Base-by-base conservation (phyloP, 2,888 invertebrate genomes). In the Eubasilissa splendida region DNA sequence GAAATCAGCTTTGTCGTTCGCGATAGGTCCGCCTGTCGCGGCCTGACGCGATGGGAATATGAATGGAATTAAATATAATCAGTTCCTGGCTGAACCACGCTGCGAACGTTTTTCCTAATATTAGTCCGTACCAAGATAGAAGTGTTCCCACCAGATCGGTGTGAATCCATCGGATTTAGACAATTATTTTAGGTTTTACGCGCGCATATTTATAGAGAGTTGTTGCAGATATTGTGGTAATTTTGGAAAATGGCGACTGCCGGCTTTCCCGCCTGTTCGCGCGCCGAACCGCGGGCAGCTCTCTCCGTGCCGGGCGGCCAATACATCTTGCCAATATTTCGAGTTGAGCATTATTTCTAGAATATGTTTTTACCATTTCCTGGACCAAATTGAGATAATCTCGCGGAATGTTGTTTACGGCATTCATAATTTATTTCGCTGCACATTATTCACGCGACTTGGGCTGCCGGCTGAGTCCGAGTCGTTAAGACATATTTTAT, bases 101-200 rank as follows among this genome's bases (percentile, higher is more conserved):
- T 54, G 60, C 42, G 70, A 58, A 65, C 74, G 81, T 71, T 82
- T 80, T 80, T 76, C 80, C 90, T 91, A 91, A 91, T 91, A 90
- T 89, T 91, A 91, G 91, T 90, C 89, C 89, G 90, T 14, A 52
- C 65, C 90, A 91, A 91, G 91, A 90, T 90, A 90, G 90, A 60
- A 54, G 10, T 75, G 76, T 70, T 71, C 81, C 77, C 75, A 66
- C 66, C 90, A 90, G 90, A 90, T 90, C 89, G 31, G 89, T 90
- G 90, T 90, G 90, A 90, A 90, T 90, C 90, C 90, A 90, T 90
- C 91, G 90, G 90, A 91, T 91, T 91, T 91, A 91, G 91, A 91
- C 91, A 90, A 91, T 91, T 91, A 91, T 91, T 91, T 91, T 91
- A 90, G 91, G 83, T 90, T 90, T 83, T 81, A 81, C 83, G 83